Evolutionary conservation across 2,113 vertebrate genomes (phyloP).

Genomic region (Halichoeres trimaculatus): DNA sequence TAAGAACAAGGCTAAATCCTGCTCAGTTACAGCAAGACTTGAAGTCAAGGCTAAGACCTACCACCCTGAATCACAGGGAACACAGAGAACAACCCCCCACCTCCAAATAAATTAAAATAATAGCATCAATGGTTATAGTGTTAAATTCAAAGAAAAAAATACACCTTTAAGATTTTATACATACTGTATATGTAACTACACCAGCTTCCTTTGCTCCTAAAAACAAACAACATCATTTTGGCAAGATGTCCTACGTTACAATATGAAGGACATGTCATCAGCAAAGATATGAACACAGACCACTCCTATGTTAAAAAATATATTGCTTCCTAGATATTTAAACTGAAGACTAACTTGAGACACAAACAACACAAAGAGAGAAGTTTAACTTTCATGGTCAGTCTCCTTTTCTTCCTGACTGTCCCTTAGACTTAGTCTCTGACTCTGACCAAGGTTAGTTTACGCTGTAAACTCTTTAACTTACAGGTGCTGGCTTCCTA

Average conservation of each 20-base stretch:
- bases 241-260: slow-evolving; percentile 72
- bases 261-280: slow-evolving; percentile 52
- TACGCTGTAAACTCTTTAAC: slow-evolving; percentile 69
- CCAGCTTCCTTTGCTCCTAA: slow-evolving; percentile 46
- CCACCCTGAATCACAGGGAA: slow-evolving; percentile 58
- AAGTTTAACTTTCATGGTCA: slow-evolving; percentile 25
- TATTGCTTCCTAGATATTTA: slow-evolving; percentile 77
- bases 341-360: slow-evolving; percentile 63
- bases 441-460: slow-evolving; percentile 48
- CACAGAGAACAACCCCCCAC: slow-evolving; percentile 52
- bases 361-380: slow-evolving; percentile 55
- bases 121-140: slow-evolving; percentile 69
- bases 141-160: slow-evolving; percentile 62
- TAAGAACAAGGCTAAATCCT: slow-evolving; percentile 75
- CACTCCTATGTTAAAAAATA: slow-evolving; percentile 76
- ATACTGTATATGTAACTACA: slow-evolving; percentile 70
- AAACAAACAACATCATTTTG: slow-evolving; percentile 68
- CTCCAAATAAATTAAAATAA: slow-evolving; percentile 76
- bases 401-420: slow-evolving; percentile 15
- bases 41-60: slow-evolving; percentile 73
- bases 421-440: slow-evolving; percentile 23
- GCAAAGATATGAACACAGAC: slow-evolving; percentile 60
- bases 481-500: slow-evolving; percentile 40
- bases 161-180: slow-evolving; percentile 78
- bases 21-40: slow-evolving; percentile 65